phyloP scores from a whole-genome alignment of 2,797 vertebrate genomes.

The Typhlichthys subterraneus region DNA sequence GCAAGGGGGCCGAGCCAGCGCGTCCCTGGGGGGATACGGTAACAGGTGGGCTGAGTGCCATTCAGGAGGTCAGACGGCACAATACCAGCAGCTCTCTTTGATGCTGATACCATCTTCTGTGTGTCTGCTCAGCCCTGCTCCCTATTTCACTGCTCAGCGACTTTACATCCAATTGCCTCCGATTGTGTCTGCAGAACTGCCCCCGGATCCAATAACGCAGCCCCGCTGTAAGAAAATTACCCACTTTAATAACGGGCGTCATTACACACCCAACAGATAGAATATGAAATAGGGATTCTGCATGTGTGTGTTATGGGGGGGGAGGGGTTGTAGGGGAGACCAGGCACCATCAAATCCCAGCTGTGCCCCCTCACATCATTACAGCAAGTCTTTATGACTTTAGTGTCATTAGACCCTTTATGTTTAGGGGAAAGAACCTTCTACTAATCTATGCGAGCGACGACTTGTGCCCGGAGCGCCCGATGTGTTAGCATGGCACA shows the following conservation, averaged over 20 bases:
- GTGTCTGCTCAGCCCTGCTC: slow-evolving; percentile 64
- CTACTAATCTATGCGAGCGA: slow-evolving; percentile 32
- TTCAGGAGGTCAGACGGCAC: slow-evolving; percentile 62
- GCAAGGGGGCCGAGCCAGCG: slow-evolving; percentile 43
- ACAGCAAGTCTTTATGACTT: slow-evolving; percentile 56
- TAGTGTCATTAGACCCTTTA: slow-evolving; percentile 61
- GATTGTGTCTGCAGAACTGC: slow-evolving; percentile 61
- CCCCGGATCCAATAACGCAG: slow-evolving; percentile 71
- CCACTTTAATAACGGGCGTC: slow-evolving; percentile 72
- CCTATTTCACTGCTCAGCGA: slow-evolving; percentile 76
- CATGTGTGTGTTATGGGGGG: slow-evolving; percentile 2
- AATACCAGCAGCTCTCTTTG: slow-evolving; percentile 67
- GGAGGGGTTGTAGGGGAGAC: neutral
- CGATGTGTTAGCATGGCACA: slow-evolving; percentile 29
- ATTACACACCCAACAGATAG: slow-evolving; percentile 67
- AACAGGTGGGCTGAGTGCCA: slow-evolving; percentile 70
- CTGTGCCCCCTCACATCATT: slow-evolving; percentile 57
- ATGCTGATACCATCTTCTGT: slow-evolving; percentile 71
- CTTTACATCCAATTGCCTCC: slow-evolving; percentile 72
- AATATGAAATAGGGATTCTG: slow-evolving; percentile 68
- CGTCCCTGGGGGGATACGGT: slow-evolving; percentile 66
- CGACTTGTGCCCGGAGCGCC: slow-evolving; percentile 34
- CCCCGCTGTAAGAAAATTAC: slow-evolving; percentile 73
- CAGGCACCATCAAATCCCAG: slow-evolving; percentile 54
- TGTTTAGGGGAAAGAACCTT: slow-evolving; percentile 49